These are phyloP conservation scores for Telmatherina bonti DNA, from an alignment of 2,797 vertebrate species.

Conservation along the genomic window DNA sequence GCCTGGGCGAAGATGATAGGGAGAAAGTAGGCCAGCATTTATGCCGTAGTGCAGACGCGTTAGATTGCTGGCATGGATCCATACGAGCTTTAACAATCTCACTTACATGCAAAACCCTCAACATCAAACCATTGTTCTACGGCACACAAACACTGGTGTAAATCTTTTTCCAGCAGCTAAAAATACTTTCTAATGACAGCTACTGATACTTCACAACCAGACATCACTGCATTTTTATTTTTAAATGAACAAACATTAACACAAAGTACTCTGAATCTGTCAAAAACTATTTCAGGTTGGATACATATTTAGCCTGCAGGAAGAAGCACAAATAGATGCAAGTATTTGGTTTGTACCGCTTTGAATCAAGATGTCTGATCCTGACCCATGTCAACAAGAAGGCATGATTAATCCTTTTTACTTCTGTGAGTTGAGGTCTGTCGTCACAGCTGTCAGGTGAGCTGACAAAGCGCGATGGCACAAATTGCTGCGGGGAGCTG, in stretches of 20 bases:
- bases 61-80: conserved; percentile 65
- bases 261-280: conserved; percentile 67
- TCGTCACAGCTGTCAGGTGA: conserved; percentile 73
- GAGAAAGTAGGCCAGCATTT: conserved; percentile 77
- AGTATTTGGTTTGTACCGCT: conserved; percentile 42
- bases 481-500: conserved; percentile 45
- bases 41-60: conserved; percentile 58
- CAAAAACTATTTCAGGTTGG: conserved; percentile 28
- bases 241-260: conserved; percentile 31
- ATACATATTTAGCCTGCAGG: conserved; percentile 39
- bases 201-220: conserved; percentile 1
- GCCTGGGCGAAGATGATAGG: conserved; percentile 59
- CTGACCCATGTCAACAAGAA: conserved; percentile 61
- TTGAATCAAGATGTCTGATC: conserved; percentile 41
- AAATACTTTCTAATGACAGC: conserved; percentile 38
- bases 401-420: conserved; percentile 45
- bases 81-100: conserved; percentile 50
- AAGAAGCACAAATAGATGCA: conserved; percentile 67
- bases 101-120: conserved; percentile 46
- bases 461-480: conserved; percentile 59
- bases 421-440: conserved; percentile 19
- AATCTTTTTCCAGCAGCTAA: conserved; percentile 11
- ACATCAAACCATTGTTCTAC: conserved; percentile 35
- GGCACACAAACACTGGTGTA: conserved; percentile 1
- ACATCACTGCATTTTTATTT: conserved; percentile 12